Conservation (phyloP, 2,113 vertebrate genomes). For the Helogale parvula region DNA sequence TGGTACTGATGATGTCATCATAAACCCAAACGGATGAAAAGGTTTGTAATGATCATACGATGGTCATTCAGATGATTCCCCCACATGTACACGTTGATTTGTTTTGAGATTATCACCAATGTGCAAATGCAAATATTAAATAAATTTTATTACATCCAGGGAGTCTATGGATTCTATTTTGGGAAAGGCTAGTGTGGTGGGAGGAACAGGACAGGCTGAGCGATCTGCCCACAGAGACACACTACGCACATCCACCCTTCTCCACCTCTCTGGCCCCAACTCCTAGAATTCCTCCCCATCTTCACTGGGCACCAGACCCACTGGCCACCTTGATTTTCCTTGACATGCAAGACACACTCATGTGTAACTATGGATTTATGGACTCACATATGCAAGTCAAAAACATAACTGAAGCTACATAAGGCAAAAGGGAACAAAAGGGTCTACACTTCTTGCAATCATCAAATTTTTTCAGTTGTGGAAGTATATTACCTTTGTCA, state of each 20-base stretch:
- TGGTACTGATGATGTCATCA: not conserved
- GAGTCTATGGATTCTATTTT: not conserved
- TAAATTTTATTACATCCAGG: not conserved
- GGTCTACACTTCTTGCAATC: not conserved
- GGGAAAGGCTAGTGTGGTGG: not conserved
- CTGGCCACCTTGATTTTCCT: not conserved
- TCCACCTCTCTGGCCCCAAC: not conserved
- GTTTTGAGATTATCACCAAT: slow-evolving; percentile 1
- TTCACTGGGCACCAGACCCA: not conserved
- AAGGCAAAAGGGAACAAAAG: not conserved
- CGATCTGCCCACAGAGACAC: not conserved
- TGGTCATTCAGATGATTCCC: not conserved
- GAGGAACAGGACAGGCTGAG: not conserved
- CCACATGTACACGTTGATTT: not conserved
- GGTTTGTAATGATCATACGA: too few relatives aligned
- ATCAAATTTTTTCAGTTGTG: not conserved
- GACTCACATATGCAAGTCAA: not conserved
- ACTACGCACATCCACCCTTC: too few relatives aligned
- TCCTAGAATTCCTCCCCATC: not conserved
- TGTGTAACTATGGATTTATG: not conserved
- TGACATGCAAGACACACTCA: not conserved
- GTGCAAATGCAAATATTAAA: not conserved
- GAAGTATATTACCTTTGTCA: not conserved
- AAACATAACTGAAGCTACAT: not conserved
- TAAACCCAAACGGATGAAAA: not conserved